These are phyloP conservation scores for Xestia rhomboidea DNA, from an alignment of 2,888 invertebrate genomes.

Conservation along the genomic window DNA sequence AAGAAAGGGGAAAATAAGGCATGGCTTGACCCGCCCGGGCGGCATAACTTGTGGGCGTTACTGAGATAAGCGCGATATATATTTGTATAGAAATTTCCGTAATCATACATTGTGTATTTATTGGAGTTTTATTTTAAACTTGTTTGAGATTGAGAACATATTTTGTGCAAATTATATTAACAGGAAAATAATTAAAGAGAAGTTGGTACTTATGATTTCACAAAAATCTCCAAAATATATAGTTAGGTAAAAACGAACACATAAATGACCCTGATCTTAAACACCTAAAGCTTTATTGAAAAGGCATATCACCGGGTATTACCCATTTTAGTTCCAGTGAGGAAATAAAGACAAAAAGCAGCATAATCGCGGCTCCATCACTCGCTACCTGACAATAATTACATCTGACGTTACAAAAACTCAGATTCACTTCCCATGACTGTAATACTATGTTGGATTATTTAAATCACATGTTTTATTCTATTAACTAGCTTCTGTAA, in stretches of 20 bases:
- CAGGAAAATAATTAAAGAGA: background rate
- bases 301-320: conserved; percentile 60
- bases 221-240: background rate
- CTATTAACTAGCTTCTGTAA: conserved; percentile 48
- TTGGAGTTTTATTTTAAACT: conserved; percentile 31
- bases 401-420: conserved; percentile 80
- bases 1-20: conserved; percentile 62
- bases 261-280: conserved; percentile 38
- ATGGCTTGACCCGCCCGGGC: conserved; percentile 59
- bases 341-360: conserved; percentile 81
- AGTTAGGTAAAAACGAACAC: background rate
- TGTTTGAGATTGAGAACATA: background rate
- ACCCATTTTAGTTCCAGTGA: conserved; percentile 77
- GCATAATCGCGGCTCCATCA: conserved; percentile 80
- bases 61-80: conserved; percentile 67
- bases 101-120: conserved; percentile 50
- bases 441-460: conserved; percentile 75
- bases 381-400: conserved; percentile 78
- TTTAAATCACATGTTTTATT: conserved; percentile 61
- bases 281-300: conserved; percentile 50
- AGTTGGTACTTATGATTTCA: background rate
- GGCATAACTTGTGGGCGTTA: conserved; percentile 67
- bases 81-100: conserved; percentile 55
- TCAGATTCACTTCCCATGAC: conserved; percentile 88
- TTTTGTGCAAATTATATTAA: background rate